phyloP scores from a whole-genome alignment of 2,888 invertebrate species.

The Adela reaumurella region DNA sequence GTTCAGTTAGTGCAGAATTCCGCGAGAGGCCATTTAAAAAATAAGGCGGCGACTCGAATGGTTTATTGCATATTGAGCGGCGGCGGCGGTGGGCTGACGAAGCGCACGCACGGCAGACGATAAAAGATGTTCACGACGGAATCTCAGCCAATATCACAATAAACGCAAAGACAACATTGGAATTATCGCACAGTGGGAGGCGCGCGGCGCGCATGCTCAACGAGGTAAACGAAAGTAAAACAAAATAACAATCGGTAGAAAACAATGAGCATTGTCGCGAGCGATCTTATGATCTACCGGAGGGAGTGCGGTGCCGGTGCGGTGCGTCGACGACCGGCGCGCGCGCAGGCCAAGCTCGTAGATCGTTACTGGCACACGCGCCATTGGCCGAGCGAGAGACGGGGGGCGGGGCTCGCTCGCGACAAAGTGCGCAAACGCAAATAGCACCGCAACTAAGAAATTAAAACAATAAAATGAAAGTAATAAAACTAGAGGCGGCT shows the following conservation, averaged over 20 bases:
- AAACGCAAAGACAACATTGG: constrained; percentile 42
- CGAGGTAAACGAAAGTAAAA: constrained; percentile 36
- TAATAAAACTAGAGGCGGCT: constrained; percentile 45
- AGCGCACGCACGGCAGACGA: constrained; percentile 44
- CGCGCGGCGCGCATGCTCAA: constrained; percentile 26
- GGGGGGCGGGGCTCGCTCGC: constrained; percentile 40
- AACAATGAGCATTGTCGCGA: constrained; percentile 52
- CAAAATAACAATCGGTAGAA: constrained; percentile 44
- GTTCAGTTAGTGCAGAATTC: not conserved
- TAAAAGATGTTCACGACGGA: constrained; percentile 44
- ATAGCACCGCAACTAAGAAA: constrained; percentile 54
- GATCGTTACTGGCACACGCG: constrained; percentile 28
- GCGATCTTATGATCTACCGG: constrained; percentile 2
- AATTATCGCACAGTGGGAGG: constrained; percentile 53
- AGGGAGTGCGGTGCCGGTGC: constrained; percentile 19
- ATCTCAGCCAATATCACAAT: constrained; percentile 52
- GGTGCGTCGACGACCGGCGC: constrained; percentile 17
- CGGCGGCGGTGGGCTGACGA: too few relatives aligned
- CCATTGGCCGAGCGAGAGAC: constrained; percentile 33
- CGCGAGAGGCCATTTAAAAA: constrained; percentile 17
- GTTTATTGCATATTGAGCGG: constrained; percentile 56
- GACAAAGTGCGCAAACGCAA: constrained; percentile 54
- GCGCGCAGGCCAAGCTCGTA: constrained; percentile 27
- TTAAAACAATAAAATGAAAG: constrained; percentile 56
- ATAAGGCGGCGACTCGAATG: constrained; percentile 51